Conservation (phyloP, 2,797 vertebrate genomes). For the Platalea minor region DNA sequence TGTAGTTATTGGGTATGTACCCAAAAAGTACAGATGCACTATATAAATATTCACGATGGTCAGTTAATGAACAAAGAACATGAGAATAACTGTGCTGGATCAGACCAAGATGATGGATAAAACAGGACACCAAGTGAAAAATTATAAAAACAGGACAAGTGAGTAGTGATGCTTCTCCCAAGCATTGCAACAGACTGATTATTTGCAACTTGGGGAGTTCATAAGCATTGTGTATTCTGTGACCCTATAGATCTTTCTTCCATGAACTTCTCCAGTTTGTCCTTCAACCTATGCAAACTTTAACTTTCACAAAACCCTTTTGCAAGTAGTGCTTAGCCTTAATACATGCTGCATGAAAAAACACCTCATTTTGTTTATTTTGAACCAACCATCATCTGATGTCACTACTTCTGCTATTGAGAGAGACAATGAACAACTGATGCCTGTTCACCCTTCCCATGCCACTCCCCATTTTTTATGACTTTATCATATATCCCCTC, state of each 20-base stretch:
- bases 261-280: not conserved
- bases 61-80: not conserved
- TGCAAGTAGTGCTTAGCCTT: not conserved
- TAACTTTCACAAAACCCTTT: not conserved
- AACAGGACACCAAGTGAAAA: not conserved
- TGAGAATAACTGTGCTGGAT: not conserved
- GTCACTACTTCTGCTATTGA: not conserved
- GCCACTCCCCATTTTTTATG: slow-evolving; percentile 33
- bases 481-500: slow-evolving; percentile 10
- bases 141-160: not conserved
- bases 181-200: not conserved
- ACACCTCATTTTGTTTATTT: not conserved
- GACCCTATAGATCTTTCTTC: not conserved
- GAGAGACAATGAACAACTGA: not conserved
- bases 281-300: not conserved
- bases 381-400: not conserved
- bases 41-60: not conserved
- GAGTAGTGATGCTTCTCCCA: not conserved
- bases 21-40: not conserved
- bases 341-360: not conserved
- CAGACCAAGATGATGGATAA: not conserved
- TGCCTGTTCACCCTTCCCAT: not conserved
- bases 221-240: not conserved
- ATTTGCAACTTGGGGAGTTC: not conserved
- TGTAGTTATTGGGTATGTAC: not conserved